Percentiles rank a stretch among this genome's conserved stretches.
Evolutionary conservation across 2,888 invertebrate genomes (phyloP).

Genomic region (Ariolimax columbianus): DNA sequence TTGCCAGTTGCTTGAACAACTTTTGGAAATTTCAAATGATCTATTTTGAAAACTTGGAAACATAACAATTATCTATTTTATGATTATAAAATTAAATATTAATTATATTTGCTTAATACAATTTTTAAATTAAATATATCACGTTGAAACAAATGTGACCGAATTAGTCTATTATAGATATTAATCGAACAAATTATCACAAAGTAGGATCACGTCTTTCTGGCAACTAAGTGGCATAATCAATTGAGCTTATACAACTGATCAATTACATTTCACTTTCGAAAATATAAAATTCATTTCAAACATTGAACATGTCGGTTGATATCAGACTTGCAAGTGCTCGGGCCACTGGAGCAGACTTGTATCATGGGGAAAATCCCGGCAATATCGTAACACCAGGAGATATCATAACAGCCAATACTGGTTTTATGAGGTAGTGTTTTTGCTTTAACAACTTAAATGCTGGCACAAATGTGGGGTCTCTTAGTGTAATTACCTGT

Average conservation of each 20-base stretch:
- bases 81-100: no score
- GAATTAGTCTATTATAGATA: no score
- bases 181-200: neutral
- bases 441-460: neutral
- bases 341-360: conserved; percentile 22
- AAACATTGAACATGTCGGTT: conserved; percentile 38
- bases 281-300: no score
- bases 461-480: neutral
- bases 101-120: no score
- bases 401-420: conserved; percentile 89
- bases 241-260: neutral
- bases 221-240: neutral
- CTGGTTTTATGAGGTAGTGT: conserved; percentile 89
- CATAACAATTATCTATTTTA: no score
- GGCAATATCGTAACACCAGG: conserved; percentile 85
- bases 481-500: neutral
- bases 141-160: no score
- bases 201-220: neutral
- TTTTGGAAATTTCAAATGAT: no score
- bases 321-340: conserved; percentile 48
- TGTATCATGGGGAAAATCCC: conserved; percentile 47
- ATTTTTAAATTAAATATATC: no score
- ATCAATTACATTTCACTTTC: neutral
- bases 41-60: no score
- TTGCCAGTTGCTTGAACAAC: no score